phyloP scores from a whole-genome alignment of 2,113 vertebrate genomes.

The Lipophrys pholis region DNA sequence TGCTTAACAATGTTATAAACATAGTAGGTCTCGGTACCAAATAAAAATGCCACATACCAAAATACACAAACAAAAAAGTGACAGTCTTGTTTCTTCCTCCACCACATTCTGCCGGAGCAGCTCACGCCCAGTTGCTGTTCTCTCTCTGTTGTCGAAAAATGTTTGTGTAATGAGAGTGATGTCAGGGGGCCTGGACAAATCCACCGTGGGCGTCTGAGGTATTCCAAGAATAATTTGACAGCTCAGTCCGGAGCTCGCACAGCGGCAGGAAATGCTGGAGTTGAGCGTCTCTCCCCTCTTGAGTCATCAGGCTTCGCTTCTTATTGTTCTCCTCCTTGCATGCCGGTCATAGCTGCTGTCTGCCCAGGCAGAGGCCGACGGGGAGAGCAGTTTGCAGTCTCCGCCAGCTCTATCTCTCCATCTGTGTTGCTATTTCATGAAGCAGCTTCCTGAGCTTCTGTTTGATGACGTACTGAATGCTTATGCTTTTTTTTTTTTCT shows the following conservation, averaged over 20 bases:
- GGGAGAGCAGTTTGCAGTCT: constrained; percentile 9
- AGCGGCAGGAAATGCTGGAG: constrained; percentile 20
- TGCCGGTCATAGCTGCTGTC: constrained; percentile 74
- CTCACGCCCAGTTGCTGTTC: constrained; percentile 43
- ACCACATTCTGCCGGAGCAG: background rate
- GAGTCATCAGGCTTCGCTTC: constrained; percentile 61
- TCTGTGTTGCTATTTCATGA: constrained; percentile 30
- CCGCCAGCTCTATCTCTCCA: background rate
- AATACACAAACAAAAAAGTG: constrained; percentile 5
- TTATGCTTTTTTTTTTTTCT: constrained; percentile 20
- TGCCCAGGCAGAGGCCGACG: constrained; percentile 49
- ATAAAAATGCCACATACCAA: constrained; percentile 6
- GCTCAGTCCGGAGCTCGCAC: constrained; percentile 36
- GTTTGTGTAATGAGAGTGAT: constrained; percentile 48
- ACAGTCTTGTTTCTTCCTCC: background rate
- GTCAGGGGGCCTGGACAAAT: constrained; percentile 50
- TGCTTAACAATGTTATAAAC: constrained; percentile 1
- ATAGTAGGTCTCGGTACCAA: background rate
- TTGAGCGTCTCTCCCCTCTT: constrained; percentile 8
- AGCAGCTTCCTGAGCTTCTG: background rate
- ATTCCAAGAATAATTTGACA: constrained; percentile 60
- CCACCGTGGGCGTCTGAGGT: constrained; percentile 39
- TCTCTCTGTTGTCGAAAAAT: constrained; percentile 41
- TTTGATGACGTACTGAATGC: constrained; percentile 3
- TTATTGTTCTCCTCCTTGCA: constrained; percentile 67